Base-by-base conservation (phyloP, 2,113 vertebrate genomes). In the Larimichthys polyactis region DNA sequence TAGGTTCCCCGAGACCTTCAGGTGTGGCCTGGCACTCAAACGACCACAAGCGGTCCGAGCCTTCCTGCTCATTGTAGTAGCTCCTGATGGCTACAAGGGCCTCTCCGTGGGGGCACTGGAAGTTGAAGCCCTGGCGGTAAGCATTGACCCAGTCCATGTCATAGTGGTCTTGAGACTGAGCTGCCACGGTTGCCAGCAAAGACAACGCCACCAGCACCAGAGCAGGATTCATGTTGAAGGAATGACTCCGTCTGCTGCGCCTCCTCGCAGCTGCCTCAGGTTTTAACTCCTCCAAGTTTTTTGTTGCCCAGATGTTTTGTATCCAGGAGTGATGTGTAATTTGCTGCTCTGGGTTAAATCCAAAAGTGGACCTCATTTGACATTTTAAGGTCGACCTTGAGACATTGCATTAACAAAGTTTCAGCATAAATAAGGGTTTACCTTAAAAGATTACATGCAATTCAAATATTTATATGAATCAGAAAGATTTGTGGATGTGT, bases 91-190 rank as follows among this genome's bases (percentile, higher is more conserved):
- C 98, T 87, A 99, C 97, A 0, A 99, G 87, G 3, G 96, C 96
- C 92, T 99, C 96, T 9, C 98, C 98, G 0, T 97, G 97, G 0
- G 97, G 96, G 84, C 98, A 99, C 92, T 99, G 98, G 91, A 96
- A 99, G 95, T 97, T 99, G 91, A 99, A 99, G 73, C 98, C 95
- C 88, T 99, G 98, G 4, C 97, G 96, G 89, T 96, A 97, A 51
- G 94, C 90, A 6, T 99, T 99, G 87, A 94, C 94, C 97, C 97
- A 99, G 14, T 80, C 95, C 64, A 99, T 97, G 0, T 96, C 96
- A 3, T 96, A 55, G 24, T 96, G 94, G 3, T 97, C 95, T 1
- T 96, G 74, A 27, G 86, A 57, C 87, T 94, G 93, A 71, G 87
- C 81, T 2, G 43, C 83, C 57, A 60, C 92, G 1, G 76, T 14